Evolutionary conservation across 2,797 vertebrate genomes (phyloP), one percentile per base, ranked within the genome.

Genomic region (Sparidentex hasta): DNA sequence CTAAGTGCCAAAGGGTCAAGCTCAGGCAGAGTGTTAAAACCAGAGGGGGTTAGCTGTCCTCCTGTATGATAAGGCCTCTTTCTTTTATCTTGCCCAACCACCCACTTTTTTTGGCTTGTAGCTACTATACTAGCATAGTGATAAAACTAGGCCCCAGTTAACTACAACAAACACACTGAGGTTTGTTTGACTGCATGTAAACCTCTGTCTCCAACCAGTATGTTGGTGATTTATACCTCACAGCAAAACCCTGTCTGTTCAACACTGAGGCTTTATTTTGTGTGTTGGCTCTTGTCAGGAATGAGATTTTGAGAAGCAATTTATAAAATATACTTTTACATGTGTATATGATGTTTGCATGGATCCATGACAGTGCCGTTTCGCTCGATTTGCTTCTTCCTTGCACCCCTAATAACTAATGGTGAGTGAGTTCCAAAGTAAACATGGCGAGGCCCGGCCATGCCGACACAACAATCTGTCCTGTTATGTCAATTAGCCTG

Each of bases 401-500:
- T 65, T 59, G 44, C 41, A 18, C 73, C 74, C 88, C 50, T 63
- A 72, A 81, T 89, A 86, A 92, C 71, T 90, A 82, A 83, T 67
- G 71, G 71, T 29, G 61, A 76, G 64, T 63, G 67, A 66, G 83
- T 71, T 89, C 90, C 93, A 92, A 81, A 59, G 85, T 90, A 92
- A 94, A 94, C 86, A 92, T 7, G 23, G 47, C 12, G 46, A 79
- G 75, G 72, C 84, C 78, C 61, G 73, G 55, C 67, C 54, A 33
- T 79, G 48, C 74, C 83, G 72, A 71, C 67, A 17, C 76, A 89
- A 72, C 65, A 72, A 43, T 81, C 77, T 61, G 66, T 79, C 80
- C 91, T 87, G 87, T 80, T 89, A 85, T 82, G 82, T 90, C 86
- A 84, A 82, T 91, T 90, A 90, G 56, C 65, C 55, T 56, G 27